Base-by-base conservation (phyloP, 2,888 invertebrate genomes). In the Synergus itoensis region DNA sequence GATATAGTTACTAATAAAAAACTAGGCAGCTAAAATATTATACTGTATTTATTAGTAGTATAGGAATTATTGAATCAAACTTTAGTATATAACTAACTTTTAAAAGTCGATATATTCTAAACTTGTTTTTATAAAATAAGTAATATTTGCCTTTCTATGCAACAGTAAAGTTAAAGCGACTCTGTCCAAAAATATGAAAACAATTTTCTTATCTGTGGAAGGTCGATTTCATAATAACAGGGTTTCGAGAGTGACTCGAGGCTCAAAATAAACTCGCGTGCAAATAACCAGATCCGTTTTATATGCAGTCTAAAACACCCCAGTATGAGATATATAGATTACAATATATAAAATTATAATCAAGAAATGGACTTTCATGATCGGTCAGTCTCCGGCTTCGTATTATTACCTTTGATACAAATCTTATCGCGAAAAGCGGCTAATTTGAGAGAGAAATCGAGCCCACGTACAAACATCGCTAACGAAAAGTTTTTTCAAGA, bases 401-500 rank as follows among this genome's bases (percentile, higher is more conserved):
- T 48, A 16, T 48, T 48, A 48, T 48, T 48, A 60, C 4, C 60
- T 8, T 57, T 60, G 60, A 60, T 60, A 21, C 9, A 21, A 60
- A 11, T 60, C 60, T 60, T 60, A 18, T 60, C 11, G 11, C 18
- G 21, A 60, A 21, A 60, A 60, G 12, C n/a, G 21, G 21, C 60
- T 60, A 11, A 60, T 21, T 60, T n/a, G 2, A 5, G 14, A 60
- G 60, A 60, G 21, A 60, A 60, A 60, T 60, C 60, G 11, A 21
- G 21, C 14, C 60, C 21, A 28, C 21, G 14, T 28, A 48, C 9
- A 28, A 28, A 69, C 21, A 48, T 69, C 48, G 69, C 45, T 28
- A 69, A 73, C 28, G 45, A 73, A 53, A 73, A 73, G n/a, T 73
- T 16, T 73, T 73, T 53, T 73, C 73, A 73, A 73, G 73, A 69